Evolutionary conservation across 2,888 invertebrate genomes (phyloP).

Genomic region (Beris chalybata): DNA sequence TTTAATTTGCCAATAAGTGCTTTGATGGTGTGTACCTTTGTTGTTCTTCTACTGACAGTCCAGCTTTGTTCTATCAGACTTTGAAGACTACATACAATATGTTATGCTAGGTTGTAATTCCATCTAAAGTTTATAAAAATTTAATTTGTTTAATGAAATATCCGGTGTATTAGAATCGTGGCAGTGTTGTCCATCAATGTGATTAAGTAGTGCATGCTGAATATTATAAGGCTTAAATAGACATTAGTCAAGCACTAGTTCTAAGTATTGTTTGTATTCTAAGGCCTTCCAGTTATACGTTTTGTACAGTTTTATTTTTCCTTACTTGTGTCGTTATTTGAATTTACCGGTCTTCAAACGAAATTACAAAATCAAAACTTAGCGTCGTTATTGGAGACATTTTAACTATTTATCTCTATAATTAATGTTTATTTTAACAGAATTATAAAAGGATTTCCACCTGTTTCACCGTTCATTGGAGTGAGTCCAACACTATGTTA

Average conservation of each 20-base stretch:
- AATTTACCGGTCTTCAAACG: conserved; percentile 21
- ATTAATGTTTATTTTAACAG: conserved; percentile 59
- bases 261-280: background rate
- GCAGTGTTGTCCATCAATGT: too few relatives aligned
- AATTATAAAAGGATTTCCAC: conserved; percentile 94
- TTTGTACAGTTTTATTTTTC: conserved; percentile 15
- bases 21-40: conserved; percentile 36
- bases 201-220: too few relatives aligned
- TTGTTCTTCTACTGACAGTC: conserved; percentile 24
- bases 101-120: too few relatives aligned
- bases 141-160: too few relatives aligned
- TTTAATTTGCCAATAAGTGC: conserved; percentile 14
- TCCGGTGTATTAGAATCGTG: too few relatives aligned
- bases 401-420: background rate
- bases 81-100: too few relatives aligned
- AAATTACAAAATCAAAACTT: background rate
- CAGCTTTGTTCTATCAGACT: conserved; percentile 7
- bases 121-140: too few relatives aligned
- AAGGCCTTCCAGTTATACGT: too few relatives aligned
- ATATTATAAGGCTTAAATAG: too few relatives aligned
- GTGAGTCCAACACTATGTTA: conserved; percentile 98
- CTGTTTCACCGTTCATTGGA: conserved; percentile 96
- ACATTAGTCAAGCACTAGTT: too few relatives aligned
- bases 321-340: conserved; percentile 30
- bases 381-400: background rate